Percentiles rank a stretch among this genome's conserved stretches.
phyloP scores from a whole-genome alignment of 2,888 invertebrate species.

The Myopa tessellatipennis region DNA sequence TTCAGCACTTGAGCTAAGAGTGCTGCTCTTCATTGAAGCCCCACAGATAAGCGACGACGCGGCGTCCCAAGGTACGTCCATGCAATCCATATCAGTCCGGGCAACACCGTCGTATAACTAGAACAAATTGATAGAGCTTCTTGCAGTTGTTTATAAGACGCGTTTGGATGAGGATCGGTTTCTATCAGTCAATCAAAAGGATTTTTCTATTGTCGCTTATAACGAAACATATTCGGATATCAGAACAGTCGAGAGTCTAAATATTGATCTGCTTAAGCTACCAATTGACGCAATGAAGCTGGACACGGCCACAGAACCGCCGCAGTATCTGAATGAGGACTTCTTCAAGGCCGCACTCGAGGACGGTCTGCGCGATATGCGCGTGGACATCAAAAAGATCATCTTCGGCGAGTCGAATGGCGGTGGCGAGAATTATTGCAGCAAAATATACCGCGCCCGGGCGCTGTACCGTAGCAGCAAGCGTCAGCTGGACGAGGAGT shows the following conservation, averaged over 20 bases:
- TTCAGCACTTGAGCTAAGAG: not conserved
- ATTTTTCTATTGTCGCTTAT: not conserved
- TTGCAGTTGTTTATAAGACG: constrained; percentile 22
- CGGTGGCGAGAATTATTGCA: constrained; percentile 66
- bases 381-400: constrained; percentile 61
- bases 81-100: not conserved
- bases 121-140: not conserved
- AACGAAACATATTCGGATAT: not conserved
- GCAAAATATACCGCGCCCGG: constrained; percentile 62
- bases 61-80: constrained; percentile 7
- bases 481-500: constrained; percentile 58
- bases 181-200: not conserved
- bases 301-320: constrained; percentile 53
- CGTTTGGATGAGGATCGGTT: constrained; percentile 17
- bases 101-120: constrained; percentile 5
- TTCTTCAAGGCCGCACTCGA: constrained; percentile 64
- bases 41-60: not conserved
- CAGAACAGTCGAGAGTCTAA: not conserved
- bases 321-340: constrained; percentile 61
- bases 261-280: constrained; percentile 3
- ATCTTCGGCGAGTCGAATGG: constrained; percentile 58
- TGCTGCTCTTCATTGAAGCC: not conserved
- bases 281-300: constrained; percentile 53
- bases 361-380: constrained; percentile 61
- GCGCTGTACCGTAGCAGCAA: constrained; percentile 59